phyloP scores from a whole-genome alignment of 37 sponge, comb jelly and placozoan species.

The Crambe crambe region DNA sequence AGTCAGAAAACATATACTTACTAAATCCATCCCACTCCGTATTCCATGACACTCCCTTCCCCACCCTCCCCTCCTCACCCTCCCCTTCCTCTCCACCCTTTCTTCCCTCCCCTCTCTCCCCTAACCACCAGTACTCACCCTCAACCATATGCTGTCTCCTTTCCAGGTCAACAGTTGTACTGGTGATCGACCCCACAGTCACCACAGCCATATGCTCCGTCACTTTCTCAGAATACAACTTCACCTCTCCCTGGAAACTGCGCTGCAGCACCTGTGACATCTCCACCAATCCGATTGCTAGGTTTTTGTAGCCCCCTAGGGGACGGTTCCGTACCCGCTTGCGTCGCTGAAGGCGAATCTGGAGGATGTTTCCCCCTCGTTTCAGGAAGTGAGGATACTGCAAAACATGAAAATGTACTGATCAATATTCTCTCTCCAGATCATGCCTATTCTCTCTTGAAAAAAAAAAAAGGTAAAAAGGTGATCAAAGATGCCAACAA shows the following conservation, averaged over 20 bases:
- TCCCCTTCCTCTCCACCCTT: not conserved
- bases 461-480: too few species aligned
- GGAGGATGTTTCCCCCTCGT: conserved; percentile 74
- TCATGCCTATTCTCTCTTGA: too few species aligned
- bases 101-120: conserved; percentile 6
- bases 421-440: not conserved
- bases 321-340: conserved; percentile 79
- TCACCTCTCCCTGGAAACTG: conserved; percentile 63
- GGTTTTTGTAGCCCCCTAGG: conserved; percentile 89
- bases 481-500: too few species aligned
- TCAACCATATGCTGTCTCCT: conserved; percentile 10
- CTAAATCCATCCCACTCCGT: too few species aligned
- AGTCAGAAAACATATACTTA: conserved; percentile 5
- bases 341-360: conserved; percentile 79
- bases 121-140: conserved; percentile 9
- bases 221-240: conserved; percentile 49
- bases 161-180: conserved; percentile 36
- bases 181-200: conserved; percentile 54
- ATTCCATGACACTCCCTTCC: not conserved
- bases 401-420: not conserved
- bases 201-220: conserved; percentile 50
- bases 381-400: conserved; percentile 95
- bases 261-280: conserved; percentile 75
- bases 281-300: conserved; percentile 72
- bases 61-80: not conserved